phyloP scores from a whole-genome alignment of 2,113 vertebrate species.

The Notothenia coriiceps region DNA sequence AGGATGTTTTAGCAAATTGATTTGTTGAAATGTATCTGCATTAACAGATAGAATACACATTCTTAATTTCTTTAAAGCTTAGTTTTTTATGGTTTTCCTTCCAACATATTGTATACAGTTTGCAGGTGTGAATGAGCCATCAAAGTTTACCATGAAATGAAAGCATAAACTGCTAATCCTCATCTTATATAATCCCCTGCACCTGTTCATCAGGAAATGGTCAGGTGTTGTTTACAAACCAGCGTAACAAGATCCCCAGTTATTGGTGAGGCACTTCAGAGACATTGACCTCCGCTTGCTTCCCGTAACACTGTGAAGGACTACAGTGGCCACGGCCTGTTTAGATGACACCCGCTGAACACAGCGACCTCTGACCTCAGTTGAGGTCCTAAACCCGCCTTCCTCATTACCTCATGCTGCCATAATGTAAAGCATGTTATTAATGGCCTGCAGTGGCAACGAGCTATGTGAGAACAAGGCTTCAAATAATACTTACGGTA shows the following conservation, averaged over 20 bases:
- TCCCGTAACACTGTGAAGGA: conserved; percentile 59
- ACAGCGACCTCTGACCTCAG: conserved; percentile 74
- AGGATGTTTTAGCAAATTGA: neutral
- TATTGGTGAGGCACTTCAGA: conserved; percentile 17
- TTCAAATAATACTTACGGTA: neutral
- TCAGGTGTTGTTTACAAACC: conserved; percentile 79
- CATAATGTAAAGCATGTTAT: conserved; percentile 79
- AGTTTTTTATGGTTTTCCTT: neutral
- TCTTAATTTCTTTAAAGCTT: too few species aligned
- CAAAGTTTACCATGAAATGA: neutral
- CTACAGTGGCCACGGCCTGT: conserved; percentile 64
- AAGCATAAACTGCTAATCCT: conserved; percentile 1
- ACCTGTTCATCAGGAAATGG: conserved; percentile 69
- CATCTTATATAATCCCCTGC: conserved; percentile 22
- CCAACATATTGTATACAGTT: neutral
- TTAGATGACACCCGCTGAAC: conserved; percentile 79
- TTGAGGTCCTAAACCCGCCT: conserved; percentile 68
- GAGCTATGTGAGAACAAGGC: conserved; percentile 59
- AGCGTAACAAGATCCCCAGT: conserved; percentile 71
- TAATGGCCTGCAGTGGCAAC: conserved; percentile 57
- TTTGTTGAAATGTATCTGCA: neutral
- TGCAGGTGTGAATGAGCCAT: neutral
- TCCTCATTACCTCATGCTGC: conserved; percentile 85
- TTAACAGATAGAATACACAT: neutral
- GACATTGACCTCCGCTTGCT: conserved; percentile 53